These are phyloP conservation scores for Fregetta grallaria DNA, from an alignment of 2,113 vertebrate genomes.

Conservation along the genomic window DNA sequence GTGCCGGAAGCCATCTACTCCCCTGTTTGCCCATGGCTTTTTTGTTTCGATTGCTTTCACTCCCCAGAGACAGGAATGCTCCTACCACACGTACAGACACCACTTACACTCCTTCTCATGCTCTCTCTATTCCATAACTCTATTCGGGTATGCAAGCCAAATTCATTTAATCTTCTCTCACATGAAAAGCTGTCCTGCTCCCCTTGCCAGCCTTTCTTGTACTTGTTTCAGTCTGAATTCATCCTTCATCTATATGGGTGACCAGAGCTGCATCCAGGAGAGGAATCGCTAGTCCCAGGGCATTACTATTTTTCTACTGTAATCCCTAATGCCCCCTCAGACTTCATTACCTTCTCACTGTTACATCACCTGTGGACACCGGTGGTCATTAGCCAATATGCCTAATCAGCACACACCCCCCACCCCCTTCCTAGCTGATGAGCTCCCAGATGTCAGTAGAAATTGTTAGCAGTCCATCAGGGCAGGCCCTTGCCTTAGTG, in stretches of 20 bases:
- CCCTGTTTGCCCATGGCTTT: neutral
- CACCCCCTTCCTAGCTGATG: neutral
- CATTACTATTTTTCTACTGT: neutral
- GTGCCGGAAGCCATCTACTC: neutral
- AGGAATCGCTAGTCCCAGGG: neutral
- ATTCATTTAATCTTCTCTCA: neutral
- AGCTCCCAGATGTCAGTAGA: neutral
- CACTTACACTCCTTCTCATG: fast-evolving
- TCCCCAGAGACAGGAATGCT: neutral
- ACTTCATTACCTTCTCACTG: neutral
- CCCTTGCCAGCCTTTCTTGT: neutral
- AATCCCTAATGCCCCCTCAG: neutral
- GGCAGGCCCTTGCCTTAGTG: neutral
- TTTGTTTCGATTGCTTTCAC: neutral
- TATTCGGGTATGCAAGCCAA: neutral
- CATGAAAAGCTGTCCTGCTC: neutral
- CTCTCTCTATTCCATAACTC: neutral
- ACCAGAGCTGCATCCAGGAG: neutral
- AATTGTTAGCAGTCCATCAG: neutral
- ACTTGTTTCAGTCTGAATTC: neutral
- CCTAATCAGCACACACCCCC: neutral
- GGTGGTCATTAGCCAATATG: neutral
- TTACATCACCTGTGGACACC: neutral
- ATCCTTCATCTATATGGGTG: neutral
- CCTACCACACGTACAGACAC: neutral